These are phyloP conservation scores for Proisotoma minuta DNA, from an alignment of 2,888 invertebrate genomes.

Conservation along the genomic window DNA sequence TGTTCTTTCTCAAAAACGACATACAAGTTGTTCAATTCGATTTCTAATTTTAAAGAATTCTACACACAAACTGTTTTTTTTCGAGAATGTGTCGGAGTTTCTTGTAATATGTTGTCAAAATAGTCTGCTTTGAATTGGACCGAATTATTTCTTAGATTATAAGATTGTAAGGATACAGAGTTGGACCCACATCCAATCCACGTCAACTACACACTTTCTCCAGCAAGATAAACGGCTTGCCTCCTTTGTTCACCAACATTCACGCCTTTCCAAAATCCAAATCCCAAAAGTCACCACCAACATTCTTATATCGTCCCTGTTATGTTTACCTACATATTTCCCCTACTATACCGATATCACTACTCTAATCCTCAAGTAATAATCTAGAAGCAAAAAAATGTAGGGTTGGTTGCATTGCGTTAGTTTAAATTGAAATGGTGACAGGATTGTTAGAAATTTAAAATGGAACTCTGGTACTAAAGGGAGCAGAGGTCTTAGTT, in stretches of 20 bases:
- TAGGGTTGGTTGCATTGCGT: no score
- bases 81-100: neutral
- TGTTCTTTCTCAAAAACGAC: no score
- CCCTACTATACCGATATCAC: neutral
- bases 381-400: no score
- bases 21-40: no score
- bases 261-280: conserved; percentile 24
- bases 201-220: conserved; percentile 44
- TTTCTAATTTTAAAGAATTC: no score
- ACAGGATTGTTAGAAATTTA: no score
- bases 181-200: conserved; percentile 27
- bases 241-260: conserved; percentile 38
- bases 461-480: no score
- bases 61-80: no score
- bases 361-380: no score
- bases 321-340: neutral
- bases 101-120: neutral
- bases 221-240: conserved; percentile 44
- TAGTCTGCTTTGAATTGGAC: neutral
- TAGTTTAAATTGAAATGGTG: no score
- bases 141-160: neutral
- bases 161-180: neutral
- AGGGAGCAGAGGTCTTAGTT: no score
- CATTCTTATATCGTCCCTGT: neutral
- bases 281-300: neutral